These are phyloP conservation scores for Cinara cedri DNA, from an alignment of 2,888 invertebrate genomes.

Conservation along the genomic window DNA sequence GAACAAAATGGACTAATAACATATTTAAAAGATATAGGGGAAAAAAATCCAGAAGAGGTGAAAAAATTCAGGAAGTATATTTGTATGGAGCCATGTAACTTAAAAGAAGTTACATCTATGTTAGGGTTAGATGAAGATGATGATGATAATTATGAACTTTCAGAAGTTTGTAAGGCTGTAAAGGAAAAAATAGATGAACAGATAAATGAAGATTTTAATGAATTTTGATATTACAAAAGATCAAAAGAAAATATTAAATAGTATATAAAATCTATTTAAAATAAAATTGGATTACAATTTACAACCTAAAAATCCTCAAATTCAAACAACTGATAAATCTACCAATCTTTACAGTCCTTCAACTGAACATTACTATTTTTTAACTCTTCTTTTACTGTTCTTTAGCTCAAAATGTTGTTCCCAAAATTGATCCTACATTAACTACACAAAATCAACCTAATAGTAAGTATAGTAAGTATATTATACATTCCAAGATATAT, in stretches of 20 bases:
- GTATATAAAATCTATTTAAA: conserved; percentile 29
- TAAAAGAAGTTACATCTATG: conserved; percentile 59
- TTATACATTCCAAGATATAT: neutral
- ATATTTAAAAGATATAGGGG: conserved; percentile 81
- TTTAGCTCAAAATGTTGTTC: conserved; percentile 23
- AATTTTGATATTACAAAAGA: conserved; percentile 48
- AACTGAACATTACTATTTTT: neutral
- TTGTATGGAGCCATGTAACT: conserved; percentile 65
- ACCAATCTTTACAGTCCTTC: neutral
- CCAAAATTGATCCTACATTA: conserved; percentile 1
- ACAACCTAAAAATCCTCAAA: conserved; percentile 16
- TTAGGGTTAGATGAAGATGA: conserved; percentile 66
- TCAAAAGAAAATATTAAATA: conserved; percentile 41
- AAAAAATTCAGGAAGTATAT: conserved; percentile 79
- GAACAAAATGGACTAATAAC: conserved; percentile 84
- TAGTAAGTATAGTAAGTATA: no score
- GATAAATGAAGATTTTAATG: conserved; percentile 23
- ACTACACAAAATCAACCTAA: conserved; percentile 2
- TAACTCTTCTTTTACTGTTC: conserved; percentile 33
- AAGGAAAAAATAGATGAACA: conserved; percentile 75
- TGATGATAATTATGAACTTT: conserved; percentile 82
- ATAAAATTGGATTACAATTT: conserved; percentile 47
- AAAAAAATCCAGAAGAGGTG: conserved; percentile 77
- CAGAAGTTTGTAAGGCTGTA: conserved; percentile 80
- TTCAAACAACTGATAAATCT: neutral